A percentile compares a stretch with the other conserved stretches of the same genome.
Evolutionary conservation across 2,797 vertebrate genomes (phyloP).

Genomic region (Borostomias antarcticus): DNA sequence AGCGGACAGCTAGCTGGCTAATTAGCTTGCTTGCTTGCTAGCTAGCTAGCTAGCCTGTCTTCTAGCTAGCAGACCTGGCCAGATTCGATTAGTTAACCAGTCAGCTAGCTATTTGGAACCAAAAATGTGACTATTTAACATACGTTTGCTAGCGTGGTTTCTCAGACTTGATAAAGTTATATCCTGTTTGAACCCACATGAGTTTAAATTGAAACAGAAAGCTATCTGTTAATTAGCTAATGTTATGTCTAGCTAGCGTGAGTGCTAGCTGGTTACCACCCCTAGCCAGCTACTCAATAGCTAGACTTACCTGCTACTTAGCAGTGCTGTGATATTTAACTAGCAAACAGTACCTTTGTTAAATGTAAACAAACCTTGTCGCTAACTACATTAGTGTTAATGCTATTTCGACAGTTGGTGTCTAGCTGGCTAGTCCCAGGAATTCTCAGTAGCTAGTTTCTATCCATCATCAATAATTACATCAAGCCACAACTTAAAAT

Average conservation of each 20-base stretch:
- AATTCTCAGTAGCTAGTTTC: background rate
- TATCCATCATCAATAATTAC: background rate
- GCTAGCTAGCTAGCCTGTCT: background rate
- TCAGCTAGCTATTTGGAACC: background rate
- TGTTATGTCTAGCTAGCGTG: too few relatives aligned
- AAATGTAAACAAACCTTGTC: background rate
- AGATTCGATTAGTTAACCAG: background rate
- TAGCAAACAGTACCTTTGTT: background rate
- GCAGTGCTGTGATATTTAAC: too few relatives aligned
- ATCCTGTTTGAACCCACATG: background rate
- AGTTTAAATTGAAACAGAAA: background rate
- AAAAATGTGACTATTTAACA: background rate
- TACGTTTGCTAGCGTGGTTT: background rate
- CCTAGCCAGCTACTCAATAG: background rate
- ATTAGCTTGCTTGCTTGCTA: background rate
- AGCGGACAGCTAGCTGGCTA: background rate
- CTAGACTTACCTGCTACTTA: too few relatives aligned
- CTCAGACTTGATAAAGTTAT: background rate
- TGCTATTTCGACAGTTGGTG: background rate
- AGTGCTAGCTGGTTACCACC: background rate
- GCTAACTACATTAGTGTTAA: background rate
- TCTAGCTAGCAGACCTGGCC: background rate
- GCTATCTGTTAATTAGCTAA: background rate
- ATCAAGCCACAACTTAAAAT: background rate
- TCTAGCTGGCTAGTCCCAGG: background rate